phyloP scores from a whole-genome alignment of 2,797 vertebrate genomes.

The Fundulus diaphanus region DNA sequence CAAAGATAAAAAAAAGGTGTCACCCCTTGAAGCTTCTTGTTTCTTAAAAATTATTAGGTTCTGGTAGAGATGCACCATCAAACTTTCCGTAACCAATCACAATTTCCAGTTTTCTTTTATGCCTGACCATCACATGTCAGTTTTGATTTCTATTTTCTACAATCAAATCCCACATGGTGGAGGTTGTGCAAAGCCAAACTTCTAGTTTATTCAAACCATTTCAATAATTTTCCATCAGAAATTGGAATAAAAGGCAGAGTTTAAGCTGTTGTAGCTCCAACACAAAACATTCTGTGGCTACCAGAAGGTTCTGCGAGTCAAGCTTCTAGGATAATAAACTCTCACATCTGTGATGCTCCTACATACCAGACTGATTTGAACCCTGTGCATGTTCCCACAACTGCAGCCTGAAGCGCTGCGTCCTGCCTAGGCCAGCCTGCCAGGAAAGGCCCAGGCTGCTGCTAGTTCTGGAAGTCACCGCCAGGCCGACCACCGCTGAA shows the following conservation, averaged over 20 bases:
- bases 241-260: too few relatives aligned
- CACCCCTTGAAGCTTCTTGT: neutral
- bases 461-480: slow-evolving; percentile 65
- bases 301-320: too few relatives aligned
- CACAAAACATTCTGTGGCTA: neutral
- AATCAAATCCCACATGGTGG: too few relatives aligned
- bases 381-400: slow-evolving; percentile 64
- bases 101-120: neutral
- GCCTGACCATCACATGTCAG: too few relatives aligned
- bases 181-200: too few relatives aligned
- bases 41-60: neutral
- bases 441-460: slow-evolving; percentile 85
- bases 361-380: slow-evolving; percentile 27
- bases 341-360: neutral
- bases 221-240: neutral
- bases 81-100: neutral
- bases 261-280: too few relatives aligned
- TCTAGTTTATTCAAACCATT: neutral
- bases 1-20: neutral
- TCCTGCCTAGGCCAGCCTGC: slow-evolving; percentile 85
- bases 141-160: neutral
- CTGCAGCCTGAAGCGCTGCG: slow-evolving; percentile 84
- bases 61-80: neutral
- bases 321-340: too few relatives aligned
- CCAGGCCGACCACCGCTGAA: slow-evolving; percentile 82